Evolutionary conservation across 2,113 vertebrate species (phyloP), one percentile per base, ranked within the genome.

Genomic region (Rhinoderma darwinii): DNA sequence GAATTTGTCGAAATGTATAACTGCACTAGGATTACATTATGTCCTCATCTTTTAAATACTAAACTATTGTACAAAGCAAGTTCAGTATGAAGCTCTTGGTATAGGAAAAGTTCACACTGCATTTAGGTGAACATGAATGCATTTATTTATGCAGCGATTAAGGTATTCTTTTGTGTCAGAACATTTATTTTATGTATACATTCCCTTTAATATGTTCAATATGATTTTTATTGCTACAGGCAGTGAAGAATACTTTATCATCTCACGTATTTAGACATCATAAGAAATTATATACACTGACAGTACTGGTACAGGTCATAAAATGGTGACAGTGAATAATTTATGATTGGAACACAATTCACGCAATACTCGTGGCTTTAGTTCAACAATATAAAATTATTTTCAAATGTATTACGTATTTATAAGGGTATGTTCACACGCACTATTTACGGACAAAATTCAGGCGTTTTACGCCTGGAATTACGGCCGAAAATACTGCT

Each of bases 281-380:
- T 51, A 63, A 75, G 56, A 5, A 84, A 73, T 25, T 54, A 59
- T 32, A 59, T 61, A 41, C 72, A 84, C 20, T 76, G 54, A 20
- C 83, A 63, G 72, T 8, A 66, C 72, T 54, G 73, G 66, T 68
- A 75, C 75, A 43, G n/a, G 50, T 84, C 73, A 76, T 32, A 84
- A 56, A 84, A 35, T 77, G 39, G 61, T 75, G 50, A 47, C 37
- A 59, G 51, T 76, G 56, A 84, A 84, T 84, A 44, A 84, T 84
- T 84, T 61, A 84, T 84, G 73, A 41, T 63, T 76, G 18, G 39
- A 84, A 35, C 39, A 84, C 27, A 74, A n/a, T 37, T 37, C 50
- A n/a, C 61, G 51, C 6, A 25, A 84, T 17, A 30, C n/a, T 11
- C 17, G 44, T 7, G 32, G 10, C 47, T 61, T 59, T 76, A 27